Base-by-base conservation (phyloP, 2,113 vertebrate genomes). In the Hyla sarda region DNA sequence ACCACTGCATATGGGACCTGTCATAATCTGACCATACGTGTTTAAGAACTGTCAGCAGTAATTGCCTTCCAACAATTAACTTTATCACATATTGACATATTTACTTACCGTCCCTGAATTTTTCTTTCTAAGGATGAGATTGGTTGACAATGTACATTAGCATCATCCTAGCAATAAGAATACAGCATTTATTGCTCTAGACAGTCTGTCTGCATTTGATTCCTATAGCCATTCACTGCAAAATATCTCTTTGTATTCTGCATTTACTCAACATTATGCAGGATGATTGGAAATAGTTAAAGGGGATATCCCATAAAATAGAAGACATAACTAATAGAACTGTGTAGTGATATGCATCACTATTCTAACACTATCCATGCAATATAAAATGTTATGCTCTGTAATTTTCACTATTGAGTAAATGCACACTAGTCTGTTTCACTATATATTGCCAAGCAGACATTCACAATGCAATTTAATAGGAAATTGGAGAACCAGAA, bases 71-170 rank as follows among this genome's bases (percentile, higher is more conserved):
- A 48, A n/a, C n/a, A 75, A 76, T 17, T 76, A 50, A 13, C 2
- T 28, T 50, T 28, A 48, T 30, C 47, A 30, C n/a, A 76, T 25
- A 30, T 48, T 76, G 45, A 76, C 73, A 76, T 17, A 28, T 48
- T 76, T 76, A 48, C 48, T 28, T 30, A 76, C 73, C 48, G 14
- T 30, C 73, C 28, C 2, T 52, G 73, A 76, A 28, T 30, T 10
- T 45, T 73, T 10, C 17, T 3, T 30, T 19, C 14, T 6, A 69
- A 69, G 32, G 37, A 45, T 45, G 47, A 17, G 45, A 76, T 48
- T 30, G 41, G 73, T 76, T 76, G 72, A 47, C 45, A 25, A 75
- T 75, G n/a, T 76, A 76, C 41, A 50, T 76, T 76, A 52, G 73
- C n/a, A 73, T 45, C 10, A 23, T 73, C 21, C 71, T 2, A 23